Percentiles rank a stretch among this genome's conserved stretches.
Evolutionary conservation across 2,113 vertebrate genomes (phyloP).

Genomic region (Rhinopomastus cyanomelas): DNA sequence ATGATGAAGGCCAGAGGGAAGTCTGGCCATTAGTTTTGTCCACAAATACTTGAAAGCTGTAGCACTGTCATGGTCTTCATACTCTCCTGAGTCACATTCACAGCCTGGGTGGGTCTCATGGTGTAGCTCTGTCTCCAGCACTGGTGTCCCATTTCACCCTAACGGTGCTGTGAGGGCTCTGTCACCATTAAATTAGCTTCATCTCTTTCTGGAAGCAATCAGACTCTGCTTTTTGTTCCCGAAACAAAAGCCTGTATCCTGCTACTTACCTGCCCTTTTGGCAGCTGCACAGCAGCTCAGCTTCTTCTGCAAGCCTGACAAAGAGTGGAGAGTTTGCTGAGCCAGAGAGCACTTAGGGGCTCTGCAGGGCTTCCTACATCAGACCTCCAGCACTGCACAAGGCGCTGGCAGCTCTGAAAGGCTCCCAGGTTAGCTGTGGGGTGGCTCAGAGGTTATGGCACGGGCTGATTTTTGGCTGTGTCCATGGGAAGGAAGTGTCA

Average conservation of each 20-base stretch:
- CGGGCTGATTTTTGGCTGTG: neutral
- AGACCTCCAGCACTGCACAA: neutral
- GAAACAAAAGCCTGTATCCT: conserved; percentile 34
- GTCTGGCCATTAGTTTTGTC: neutral
- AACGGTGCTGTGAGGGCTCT: neutral
- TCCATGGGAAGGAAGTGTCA: neutral
- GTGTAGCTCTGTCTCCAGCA: neutral
- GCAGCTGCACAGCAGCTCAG: neutral
- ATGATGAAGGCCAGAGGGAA: neutral
- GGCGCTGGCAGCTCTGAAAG: neutral
- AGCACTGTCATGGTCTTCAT: neutral
- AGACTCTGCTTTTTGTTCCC: conserved; percentile 15
- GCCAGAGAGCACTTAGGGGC: neutral
- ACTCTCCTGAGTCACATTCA: neutral
- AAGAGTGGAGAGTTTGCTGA: neutral
- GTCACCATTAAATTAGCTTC: neutral
- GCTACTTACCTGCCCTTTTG: conserved; percentile 37
- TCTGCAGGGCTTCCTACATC: neutral
- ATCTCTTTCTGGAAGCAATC: conserved; percentile 2
- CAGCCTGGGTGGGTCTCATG: neutral
- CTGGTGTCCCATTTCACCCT: neutral
- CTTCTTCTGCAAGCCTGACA: neutral
- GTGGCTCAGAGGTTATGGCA: neutral
- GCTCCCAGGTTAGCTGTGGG: neutral
- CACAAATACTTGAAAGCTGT: neutral